These are phyloP conservation scores for Notarius quadriscutis DNA, from an alignment of 2,113 vertebrate species.

Conservation along the genomic window DNA sequence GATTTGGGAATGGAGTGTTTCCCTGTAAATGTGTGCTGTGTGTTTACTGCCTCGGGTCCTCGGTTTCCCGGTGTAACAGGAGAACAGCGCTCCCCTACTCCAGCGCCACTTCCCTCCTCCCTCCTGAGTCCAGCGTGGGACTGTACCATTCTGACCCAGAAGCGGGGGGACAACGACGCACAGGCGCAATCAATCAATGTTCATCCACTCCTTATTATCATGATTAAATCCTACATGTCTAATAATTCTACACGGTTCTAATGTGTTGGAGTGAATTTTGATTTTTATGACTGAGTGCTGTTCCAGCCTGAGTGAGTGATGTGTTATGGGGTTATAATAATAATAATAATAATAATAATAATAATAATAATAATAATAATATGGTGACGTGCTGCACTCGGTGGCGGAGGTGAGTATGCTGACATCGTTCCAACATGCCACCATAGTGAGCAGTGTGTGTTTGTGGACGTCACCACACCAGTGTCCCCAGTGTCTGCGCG, in stretches of 20 bases:
- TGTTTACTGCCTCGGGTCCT: conserved; percentile 30
- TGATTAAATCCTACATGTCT: background rate
- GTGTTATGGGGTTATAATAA: no score
- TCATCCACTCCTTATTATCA: background rate
- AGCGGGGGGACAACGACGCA: background rate
- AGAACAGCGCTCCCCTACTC: conserved; percentile 46
- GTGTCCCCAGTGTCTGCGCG: background rate
- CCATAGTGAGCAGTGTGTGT: background rate
- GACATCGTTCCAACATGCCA: background rate
- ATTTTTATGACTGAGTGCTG: background rate
- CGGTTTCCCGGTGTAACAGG: conserved; percentile 44
- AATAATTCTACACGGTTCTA: background rate
- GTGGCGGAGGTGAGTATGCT: background rate
- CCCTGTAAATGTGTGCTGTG: conserved; percentile 7
- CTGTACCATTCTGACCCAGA: conserved; percentile 26
- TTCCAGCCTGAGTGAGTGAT: background rate
- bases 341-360: no score
- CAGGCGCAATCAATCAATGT: background rate
- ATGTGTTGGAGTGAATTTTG: background rate
- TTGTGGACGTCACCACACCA: background rate
- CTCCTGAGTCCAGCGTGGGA: conserved; percentile 12
- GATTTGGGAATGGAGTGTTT: background rate
- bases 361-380: background rate
- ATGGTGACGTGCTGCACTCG: background rate
- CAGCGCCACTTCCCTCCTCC: conserved; percentile 33